Conservation (phyloP, 2,797 vertebrate genomes). For the Oryzias sinensis region DNA sequence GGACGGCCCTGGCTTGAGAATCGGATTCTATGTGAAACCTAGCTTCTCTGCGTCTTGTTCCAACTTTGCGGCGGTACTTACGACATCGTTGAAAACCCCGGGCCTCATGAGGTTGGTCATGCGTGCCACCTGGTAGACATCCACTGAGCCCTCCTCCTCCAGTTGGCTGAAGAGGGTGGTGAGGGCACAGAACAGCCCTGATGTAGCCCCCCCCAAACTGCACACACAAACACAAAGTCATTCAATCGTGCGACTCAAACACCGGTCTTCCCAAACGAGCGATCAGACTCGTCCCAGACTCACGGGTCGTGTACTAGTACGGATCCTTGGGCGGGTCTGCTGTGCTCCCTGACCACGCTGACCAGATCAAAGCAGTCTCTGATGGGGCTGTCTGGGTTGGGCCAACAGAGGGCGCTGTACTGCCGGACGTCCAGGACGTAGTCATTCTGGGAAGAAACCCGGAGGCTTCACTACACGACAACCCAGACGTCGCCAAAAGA, state of each 20-base stretch:
- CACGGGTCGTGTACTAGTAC: constrained; percentile 92
- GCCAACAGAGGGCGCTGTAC: constrained; percentile 90
- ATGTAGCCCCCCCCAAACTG: constrained; percentile 89
- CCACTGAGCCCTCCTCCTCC: constrained; percentile 88
- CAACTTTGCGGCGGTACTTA: constrained; percentile 70
- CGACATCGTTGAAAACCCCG: constrained; percentile 90
- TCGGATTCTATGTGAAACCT: too few species aligned
- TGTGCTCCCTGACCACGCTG: constrained; percentile 85
- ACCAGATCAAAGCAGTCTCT: constrained; percentile 94
- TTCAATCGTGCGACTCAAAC: fast-evolving
- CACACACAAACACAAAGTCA: constrained; percentile 24
- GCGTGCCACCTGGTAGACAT: constrained; percentile 92
- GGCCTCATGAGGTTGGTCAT: constrained; percentile 97
- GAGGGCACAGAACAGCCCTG: constrained; percentile 92
- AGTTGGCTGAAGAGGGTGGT: constrained; percentile 87
- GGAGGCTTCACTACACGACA: neutral
- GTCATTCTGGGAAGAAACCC: constrained; percentile 76
- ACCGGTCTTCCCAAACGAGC: neutral
- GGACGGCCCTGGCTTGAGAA: too few species aligned
- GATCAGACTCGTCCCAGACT: constrained; percentile 42
- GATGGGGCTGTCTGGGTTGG: constrained; percentile 94
- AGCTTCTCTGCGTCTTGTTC: too few species aligned
- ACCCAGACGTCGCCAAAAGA: neutral
- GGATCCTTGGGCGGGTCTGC: constrained; percentile 80
- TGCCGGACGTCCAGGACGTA: constrained; percentile 88